Evolutionary conservation across 1,140 invertebrate genomes (phyloP).

Genomic region (Heliconius hermathena): DNA sequence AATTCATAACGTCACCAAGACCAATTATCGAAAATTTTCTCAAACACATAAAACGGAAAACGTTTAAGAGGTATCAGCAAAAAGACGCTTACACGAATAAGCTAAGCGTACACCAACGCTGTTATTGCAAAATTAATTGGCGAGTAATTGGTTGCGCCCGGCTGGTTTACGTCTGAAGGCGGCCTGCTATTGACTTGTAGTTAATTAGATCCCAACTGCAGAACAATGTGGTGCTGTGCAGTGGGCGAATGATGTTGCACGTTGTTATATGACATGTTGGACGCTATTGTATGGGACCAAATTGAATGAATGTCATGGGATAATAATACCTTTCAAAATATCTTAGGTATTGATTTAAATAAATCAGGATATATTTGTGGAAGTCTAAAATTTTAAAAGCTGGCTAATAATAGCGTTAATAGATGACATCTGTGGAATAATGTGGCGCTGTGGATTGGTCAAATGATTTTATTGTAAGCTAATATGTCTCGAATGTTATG

Average conservation of each 20-base stretch:
- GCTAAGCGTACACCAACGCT: conserved; percentile 21
- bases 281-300: background rate
- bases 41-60: background rate
- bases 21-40: background rate
- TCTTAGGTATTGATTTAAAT: too few species aligned
- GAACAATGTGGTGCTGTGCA: conserved; percentile 58
- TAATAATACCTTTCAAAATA: background rate
- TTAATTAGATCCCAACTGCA: conserved; percentile 68
- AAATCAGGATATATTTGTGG: too few species aligned
- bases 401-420: too few species aligned
- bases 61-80: conserved; percentile 26
- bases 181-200: conserved; percentile 73
- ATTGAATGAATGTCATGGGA: background rate
- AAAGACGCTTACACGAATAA: conserved; percentile 21
- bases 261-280: conserved; percentile 5
- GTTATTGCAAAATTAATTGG: conserved; percentile 77
- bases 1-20: too few species aligned
- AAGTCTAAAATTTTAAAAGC: too few species aligned
- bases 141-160: conserved; percentile 69
- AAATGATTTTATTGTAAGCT: too few species aligned
- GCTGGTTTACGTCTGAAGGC: conserved; percentile 67
- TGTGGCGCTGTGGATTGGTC: too few species aligned
- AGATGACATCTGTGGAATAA: too few species aligned
- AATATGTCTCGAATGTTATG: too few species aligned
- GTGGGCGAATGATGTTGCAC: conserved; percentile 34